Evolutionary conservation across 1,140 invertebrate genomes (phyloP), one percentile per base, ranked within the genome.

Genomic region (Calephelis virginiensis): DNA sequence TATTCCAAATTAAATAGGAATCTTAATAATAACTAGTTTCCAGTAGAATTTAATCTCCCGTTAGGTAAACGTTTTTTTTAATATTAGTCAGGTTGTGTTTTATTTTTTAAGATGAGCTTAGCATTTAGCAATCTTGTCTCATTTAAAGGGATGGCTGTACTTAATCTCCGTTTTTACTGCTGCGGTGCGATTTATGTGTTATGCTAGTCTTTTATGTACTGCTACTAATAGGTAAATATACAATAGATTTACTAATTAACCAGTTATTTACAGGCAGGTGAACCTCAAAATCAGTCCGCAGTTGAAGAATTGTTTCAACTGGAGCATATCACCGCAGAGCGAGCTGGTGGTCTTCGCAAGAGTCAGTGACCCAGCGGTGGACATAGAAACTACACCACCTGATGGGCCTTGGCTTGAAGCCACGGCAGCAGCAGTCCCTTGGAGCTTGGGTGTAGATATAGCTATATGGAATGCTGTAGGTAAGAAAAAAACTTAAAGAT

Each of bases 401-500:
- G 86, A 91, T 56, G 89, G 89, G 3, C 86, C 87, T 8, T 90
- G 86, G 86, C 61, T 91, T 11, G 86, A 91, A 14, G 86, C 87
- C 0, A 90, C 89, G 0, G 70, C 83, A 6, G 78, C 89, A 0
- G 84, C 89, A 0, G 82, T 89, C 7, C 89, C 89, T 11, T 91
- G 89, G 89, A 90, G 85, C 14, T 71, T 89, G 38, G 89, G 86
- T 11, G 86, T 91, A 0, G 89, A 91, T 70, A 88, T 89, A 49
- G 87, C 87, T 40, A 91, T 91, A 67, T 91, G 89, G 89, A 91
- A 87, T 75, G 86, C 89, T 68, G 89, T 91, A 63, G 89, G 89
- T 91, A 69, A 73, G 86, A 28, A 28, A 28, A 28, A 28, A 3
- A 0, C 5, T 28, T 28, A 1, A 28, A 28, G 28, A 28, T 28